Evolutionary conservation across 2,113 vertebrate species (phyloP), one percentile per base, ranked within the genome.

Genomic region (Bufo bufo): DNA sequence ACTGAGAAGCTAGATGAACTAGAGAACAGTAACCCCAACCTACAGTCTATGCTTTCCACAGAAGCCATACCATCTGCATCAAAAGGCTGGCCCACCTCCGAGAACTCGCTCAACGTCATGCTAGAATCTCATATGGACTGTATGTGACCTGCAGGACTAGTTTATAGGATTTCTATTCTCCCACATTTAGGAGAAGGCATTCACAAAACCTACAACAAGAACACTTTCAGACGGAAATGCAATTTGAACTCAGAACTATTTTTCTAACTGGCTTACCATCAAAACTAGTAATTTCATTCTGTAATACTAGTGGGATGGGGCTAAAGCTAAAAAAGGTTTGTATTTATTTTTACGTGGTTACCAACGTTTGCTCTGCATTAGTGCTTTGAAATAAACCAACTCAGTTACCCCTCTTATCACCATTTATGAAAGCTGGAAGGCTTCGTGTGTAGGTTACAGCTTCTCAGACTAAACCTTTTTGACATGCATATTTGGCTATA

Each of bases 91-190:
- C 94, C 95, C 89, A 95, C 94, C 61, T 96, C 95, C 91, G 96
- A 95, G 92, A 96, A 96, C 77, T 96, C 96, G 78, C 89, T 96
- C 90, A 96, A 95, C 91, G 94, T 96, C 78, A 96, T 96, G 96
- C 93, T 96, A 95, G 95, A 96, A 93, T 95, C 95, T 92, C 95
- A 96, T 91, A 96, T 96, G 96, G 95, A 96, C 95, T 96, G 96
- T 93, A 94, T 96, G 95, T 96, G 95, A 96, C 89, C 87, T 85
- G 9, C 45, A 63, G 14, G 58, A 85, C 84, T 49, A 10, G 4
- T 77, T 58, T 54, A 50, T 12, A 50, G 19, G 43, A 58, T 49
- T 77, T 33, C 14, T 16, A 17, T 17, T 85, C 13, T 74, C 63
- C 17, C 23, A 45, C 17, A 8, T 33, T 69, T 23, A 0, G 13